Evolutionary conservation across 2,888 invertebrate species (phyloP).

Genomic region (Ochlodes sylvanus): DNA sequence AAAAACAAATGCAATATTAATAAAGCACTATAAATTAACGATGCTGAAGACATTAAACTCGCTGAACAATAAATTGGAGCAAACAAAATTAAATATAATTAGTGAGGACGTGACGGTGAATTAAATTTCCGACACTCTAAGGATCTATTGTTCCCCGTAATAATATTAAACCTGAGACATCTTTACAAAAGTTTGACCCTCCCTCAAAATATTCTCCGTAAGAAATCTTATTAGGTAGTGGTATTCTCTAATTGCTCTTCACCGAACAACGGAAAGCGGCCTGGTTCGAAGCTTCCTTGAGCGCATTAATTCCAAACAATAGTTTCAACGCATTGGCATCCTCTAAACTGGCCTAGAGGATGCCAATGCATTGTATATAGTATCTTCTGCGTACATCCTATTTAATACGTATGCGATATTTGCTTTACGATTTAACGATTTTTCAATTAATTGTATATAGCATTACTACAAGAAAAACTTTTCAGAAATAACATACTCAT

Average conservation of each 20-base stretch:
- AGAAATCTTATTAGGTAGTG: constrained; percentile 36
- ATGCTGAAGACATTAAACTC: constrained; percentile 29
- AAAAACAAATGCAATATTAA: neutral
- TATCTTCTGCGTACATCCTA: too few relatives aligned
- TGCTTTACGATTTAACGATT: too few relatives aligned
- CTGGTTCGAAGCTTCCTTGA: neutral
- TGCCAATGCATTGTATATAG: too few relatives aligned
- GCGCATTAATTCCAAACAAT: too few relatives aligned
- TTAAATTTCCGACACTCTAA: constrained; percentile 65
- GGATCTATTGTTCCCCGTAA: constrained; percentile 72
- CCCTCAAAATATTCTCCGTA: constrained; percentile 30
- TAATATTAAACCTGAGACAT: constrained; percentile 53
- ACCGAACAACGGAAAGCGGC: constrained; percentile 17
- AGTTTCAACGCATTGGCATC: too few relatives aligned
- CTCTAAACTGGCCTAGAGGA: too few relatives aligned
- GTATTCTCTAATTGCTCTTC: constrained; percentile 25
- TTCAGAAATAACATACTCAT: too few relatives aligned
- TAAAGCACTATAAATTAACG: constrained; percentile 19
- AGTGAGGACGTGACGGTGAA: constrained; percentile 57
- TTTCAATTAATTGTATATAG: too few relatives aligned
- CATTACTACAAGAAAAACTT: too few relatives aligned
- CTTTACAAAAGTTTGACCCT: constrained; percentile 50
- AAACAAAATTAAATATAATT: constrained; percentile 56
- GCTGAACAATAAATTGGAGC: constrained; percentile 32
- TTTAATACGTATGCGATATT: too few relatives aligned